Base-by-base conservation (phyloP, 2,113 vertebrate species). In the Donacobius atricapilla region DNA sequence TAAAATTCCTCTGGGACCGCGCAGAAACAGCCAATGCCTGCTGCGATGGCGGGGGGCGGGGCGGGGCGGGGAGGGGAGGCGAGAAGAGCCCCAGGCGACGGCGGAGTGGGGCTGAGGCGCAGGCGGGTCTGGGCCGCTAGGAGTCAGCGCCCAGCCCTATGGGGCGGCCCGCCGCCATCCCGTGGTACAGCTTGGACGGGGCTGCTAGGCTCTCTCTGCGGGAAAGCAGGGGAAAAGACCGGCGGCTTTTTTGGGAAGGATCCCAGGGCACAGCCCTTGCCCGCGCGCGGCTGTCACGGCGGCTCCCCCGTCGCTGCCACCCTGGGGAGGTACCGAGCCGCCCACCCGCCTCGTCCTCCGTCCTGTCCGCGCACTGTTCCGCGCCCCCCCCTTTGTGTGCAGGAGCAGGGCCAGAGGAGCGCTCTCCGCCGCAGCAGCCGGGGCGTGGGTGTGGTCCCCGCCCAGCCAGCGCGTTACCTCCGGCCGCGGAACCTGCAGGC, bases 1-100 rank as follows among this genome's bases (percentile, higher is more conserved):
- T 99, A 99, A 85, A 99, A 99, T 94, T 99, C 99, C 92, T 99
- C 99, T 57, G 98, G 98, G 45, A 98, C 98, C 1, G 98, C 98
- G 94, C 98, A 98, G 97, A 99, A 99, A 81, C 99, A 99, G 86
- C 98, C 98, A 98, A 99, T 99, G 91, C 91, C 97, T 89, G 90
- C 96, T 80, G 89, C 11, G 72, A n/a, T n/a, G 56, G 35, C 27
- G 39, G 48, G 33, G 7, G 19, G 42, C 56, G 37, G 73, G 50
- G 22, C 5, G 16, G 31, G 19, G 42, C 56, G 37, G 73, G 50
- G 22, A 4, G 16, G 31, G 6, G 27, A 86, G 42, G 66, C 16
- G 54, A 40, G 6, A 24, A 42, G 30, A 64, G 13, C 39, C 63
- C 53, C 48, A 33, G 56, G 69, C 24, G 58, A 31, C 47, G 35